phyloP scores from a whole-genome alignment of 2,797 vertebrate species.

The Morus bassanus region DNA sequence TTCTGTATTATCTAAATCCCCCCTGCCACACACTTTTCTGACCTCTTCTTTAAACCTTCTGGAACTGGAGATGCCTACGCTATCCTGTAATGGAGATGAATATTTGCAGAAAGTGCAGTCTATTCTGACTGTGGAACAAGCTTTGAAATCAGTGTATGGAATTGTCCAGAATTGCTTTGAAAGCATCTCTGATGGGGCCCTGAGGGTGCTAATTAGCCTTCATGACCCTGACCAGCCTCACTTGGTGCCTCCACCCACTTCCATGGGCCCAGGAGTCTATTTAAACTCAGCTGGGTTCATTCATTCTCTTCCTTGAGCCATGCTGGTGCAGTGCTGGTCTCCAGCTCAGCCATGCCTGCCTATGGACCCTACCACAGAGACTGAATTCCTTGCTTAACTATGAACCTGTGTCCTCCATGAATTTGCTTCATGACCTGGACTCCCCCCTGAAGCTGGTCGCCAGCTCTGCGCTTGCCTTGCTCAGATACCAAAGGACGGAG shows the following conservation, averaged over 20 bases:
- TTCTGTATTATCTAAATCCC: not conserved
- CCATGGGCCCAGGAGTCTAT: not conserved
- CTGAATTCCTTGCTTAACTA: accelerated
- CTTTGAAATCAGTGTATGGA: not conserved
- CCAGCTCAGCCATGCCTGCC: accelerated
- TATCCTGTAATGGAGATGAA: accelerated
- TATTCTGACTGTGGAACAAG: not conserved
- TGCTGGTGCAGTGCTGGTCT: accelerated
- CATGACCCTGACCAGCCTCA: not conserved
- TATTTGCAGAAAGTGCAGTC: not conserved
- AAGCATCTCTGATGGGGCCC: not conserved
- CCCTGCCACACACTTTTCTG: not conserved
- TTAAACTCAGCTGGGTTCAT: accelerated
- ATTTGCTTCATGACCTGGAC: accelerated
- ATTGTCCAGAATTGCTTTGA: not conserved
- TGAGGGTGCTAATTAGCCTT: not conserved
- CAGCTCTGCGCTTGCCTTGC: not conserved
- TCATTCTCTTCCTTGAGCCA: accelerated
- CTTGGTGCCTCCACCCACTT: not conserved
- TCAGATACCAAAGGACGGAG: not conserved
- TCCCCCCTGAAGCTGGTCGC: not conserved
- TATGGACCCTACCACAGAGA: accelerated
- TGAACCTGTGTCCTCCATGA: accelerated
- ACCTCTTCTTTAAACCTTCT: not conserved
- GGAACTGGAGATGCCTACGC: not conserved